Evolutionary conservation across 2,888 invertebrate genomes (phyloP), one percentile per base, ranked within the genome.

Genomic region (Syrista parreyssii): DNA sequence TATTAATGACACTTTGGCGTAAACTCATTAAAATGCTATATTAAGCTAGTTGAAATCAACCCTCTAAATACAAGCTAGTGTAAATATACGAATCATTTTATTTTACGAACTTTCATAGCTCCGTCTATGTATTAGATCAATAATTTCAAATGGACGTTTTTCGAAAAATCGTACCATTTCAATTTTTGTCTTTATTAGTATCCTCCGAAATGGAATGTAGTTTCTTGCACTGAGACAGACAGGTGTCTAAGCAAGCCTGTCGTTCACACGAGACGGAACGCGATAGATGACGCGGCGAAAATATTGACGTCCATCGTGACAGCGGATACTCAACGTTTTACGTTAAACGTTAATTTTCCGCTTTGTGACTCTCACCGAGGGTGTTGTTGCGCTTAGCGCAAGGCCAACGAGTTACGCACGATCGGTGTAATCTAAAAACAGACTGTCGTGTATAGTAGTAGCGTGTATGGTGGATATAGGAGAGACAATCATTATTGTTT

Each of bases 301-400:
- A 74, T 71, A 71, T 23, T 74, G 34, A 74, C 74, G 34, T 30
- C n/a, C 11, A 40, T 76, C 32, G 71, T 71, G 71, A 71, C 71
- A 31, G 71, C 33, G 79, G 81, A 76, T 84, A 84, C 82, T 76
- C 80, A 84, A 86, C 86, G 81, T 81, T 79, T 74, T 73, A 78
- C 77, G 82, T 81, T 82, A 81, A 84, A 82, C 81, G 81, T 79
- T 81, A 85, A 85, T 85, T 85, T 86, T 82, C 80, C 84, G 83
- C 76, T 76, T 68, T 4, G 75, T 75, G 80, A 82, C 68, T 31
- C 68, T 68, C 31, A 31, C 31, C 1, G 71, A 55, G 55, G 55
- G 55, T 55, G 55, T 55, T 55, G 55, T 23, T 55, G 23, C 55
- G 23, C 55, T 55, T 55, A 23, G 55, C 23, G 23, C 55, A 55